These are phyloP conservation scores for Globia sparganii DNA, from an alignment of 2,888 invertebrate species.

Conservation along the genomic window DNA sequence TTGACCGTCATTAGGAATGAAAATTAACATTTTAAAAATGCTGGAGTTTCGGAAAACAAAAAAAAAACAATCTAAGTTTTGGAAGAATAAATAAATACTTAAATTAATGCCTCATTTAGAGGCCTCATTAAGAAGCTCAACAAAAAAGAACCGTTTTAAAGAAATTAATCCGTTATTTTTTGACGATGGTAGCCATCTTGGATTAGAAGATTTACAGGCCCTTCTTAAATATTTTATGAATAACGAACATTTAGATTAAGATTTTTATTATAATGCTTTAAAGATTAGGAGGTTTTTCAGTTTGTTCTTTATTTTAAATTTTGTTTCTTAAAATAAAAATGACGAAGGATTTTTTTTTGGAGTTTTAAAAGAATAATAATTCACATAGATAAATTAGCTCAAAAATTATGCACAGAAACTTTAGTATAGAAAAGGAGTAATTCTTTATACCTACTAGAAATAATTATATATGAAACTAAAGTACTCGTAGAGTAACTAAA, in stretches of 20 bases:
- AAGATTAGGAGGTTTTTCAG: background rate
- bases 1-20: fast-evolving
- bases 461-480: background rate
- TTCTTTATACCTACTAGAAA: background rate
- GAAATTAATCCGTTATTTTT: slow-evolving; percentile 36
- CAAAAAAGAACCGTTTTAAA: slow-evolving; percentile 18
- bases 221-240: slow-evolving; percentile 29
- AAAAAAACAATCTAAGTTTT: background rate
- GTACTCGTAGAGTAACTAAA: too few relatives aligned
- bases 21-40: background rate
- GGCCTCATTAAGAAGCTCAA: slow-evolving; percentile 10
- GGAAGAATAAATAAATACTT: slow-evolving; percentile 6
- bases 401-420: background rate
- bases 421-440: background rate
- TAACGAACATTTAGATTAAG: background rate
- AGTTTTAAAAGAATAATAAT: background rate
- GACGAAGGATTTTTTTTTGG: background rate
- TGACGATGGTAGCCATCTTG: slow-evolving; percentile 2
- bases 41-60: background rate
- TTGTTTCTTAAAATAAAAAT: background rate
- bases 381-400: too few relatives aligned
- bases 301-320: background rate
- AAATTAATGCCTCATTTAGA: too few relatives aligned
- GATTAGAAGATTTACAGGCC: slow-evolving; percentile 20
- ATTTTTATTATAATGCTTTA: slow-evolving; percentile 5